Conservation (phyloP, 2,888 invertebrate species). For the Clanis bilineata region DNA sequence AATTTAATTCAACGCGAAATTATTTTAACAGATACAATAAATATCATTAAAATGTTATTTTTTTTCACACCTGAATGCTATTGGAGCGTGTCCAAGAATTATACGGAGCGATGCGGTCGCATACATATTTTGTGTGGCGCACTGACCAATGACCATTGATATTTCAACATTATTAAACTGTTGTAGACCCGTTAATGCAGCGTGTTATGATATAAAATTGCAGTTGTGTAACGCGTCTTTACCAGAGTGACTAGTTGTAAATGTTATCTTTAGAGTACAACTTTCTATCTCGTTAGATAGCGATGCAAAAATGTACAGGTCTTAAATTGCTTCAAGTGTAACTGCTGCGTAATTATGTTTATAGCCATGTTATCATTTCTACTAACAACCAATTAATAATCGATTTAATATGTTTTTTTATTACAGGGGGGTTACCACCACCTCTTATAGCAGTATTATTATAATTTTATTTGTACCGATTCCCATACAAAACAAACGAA, state of each 20-base stretch:
- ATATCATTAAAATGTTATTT: constrained; percentile 40
- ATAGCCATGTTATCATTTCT: neutral
- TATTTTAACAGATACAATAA: constrained; percentile 46
- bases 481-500: no score
- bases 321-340: neutral
- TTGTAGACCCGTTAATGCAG: neutral
- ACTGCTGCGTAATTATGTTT: neutral
- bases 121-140: constrained; percentile 35
- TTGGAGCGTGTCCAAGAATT: constrained; percentile 42
- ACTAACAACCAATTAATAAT: neutral
- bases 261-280: neutral
- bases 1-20: constrained; percentile 39
- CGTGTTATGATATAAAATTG: neutral
- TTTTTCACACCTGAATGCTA: constrained; percentile 49
- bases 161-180: constrained; percentile 25
- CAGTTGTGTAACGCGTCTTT: neutral
- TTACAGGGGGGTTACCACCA: no score
- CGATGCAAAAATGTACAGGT: neutral
- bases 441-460: no score
- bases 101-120: constrained; percentile 17
- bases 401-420: no score
- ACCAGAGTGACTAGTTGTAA: neutral
- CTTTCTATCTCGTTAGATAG: neutral
- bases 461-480: no score
- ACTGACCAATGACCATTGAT: constrained; percentile 31